Percentiles rank a stretch among this genome's conserved stretches.
These are phyloP conservation scores for Ginglymostoma cirratum DNA, from an alignment of 2,113 vertebrate species.

Conservation along the genomic window DNA sequence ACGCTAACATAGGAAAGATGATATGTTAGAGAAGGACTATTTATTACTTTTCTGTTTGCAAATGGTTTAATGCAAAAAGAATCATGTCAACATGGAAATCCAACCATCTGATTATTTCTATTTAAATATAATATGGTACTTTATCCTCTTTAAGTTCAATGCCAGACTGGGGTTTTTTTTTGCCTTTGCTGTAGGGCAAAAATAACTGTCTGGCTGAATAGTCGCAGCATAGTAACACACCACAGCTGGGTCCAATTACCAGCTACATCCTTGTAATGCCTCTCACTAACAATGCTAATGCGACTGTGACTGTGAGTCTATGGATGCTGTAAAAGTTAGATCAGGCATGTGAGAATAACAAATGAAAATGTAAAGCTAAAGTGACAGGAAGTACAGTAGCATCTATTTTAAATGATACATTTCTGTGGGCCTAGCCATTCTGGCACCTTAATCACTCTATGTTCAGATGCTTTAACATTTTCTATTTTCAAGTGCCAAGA, in stretches of 20 bases:
- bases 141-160: conserved; percentile 45
- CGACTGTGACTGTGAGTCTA: conserved; percentile 61
- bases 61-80: neutral
- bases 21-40: neutral
- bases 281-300: conserved; percentile 67
- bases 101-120: neutral
- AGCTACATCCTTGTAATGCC: conserved; percentile 71
- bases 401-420: conserved; percentile 30
- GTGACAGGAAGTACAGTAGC: conserved; percentile 34
- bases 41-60: neutral
- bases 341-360: conserved; percentile 51
- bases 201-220: conserved; percentile 76
- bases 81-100: conserved; percentile 1
- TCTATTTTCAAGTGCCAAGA: neutral
- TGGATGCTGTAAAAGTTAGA: conserved; percentile 70
- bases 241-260: conserved; percentile 83
- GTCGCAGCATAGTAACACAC: conserved; percentile 45
- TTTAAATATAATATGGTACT: conserved; percentile 18
- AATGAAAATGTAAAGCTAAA: conserved; percentile 33
- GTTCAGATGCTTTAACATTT: neutral
- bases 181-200: conserved; percentile 71
- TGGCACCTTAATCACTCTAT: conserved; percentile 11
- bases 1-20: neutral
- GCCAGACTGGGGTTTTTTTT: conserved; percentile 74
- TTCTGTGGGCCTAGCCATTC: neutral